These are phyloP conservation scores for Phenganax subtilis DNA, from an alignment of 92 coral and sea anemone genomes.

Conservation along the genomic window DNA sequence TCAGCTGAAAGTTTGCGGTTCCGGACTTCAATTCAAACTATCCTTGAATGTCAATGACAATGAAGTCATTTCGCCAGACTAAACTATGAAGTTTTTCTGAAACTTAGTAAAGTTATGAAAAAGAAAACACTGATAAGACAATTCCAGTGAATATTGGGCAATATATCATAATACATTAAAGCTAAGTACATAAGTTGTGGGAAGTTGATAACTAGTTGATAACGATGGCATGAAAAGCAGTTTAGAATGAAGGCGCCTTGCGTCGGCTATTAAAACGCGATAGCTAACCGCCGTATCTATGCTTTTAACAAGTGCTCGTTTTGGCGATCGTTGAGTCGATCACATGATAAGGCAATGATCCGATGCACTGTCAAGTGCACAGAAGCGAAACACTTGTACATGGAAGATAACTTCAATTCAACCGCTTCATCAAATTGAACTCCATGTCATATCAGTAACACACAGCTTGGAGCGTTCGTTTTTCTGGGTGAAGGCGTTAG, in stretches of 20 bases:
- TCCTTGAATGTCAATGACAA: too few relatives aligned
- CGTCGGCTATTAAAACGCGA: conserved; percentile 1
- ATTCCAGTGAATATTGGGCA: not conserved
- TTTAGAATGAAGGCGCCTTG: conserved; percentile 20
- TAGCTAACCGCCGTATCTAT: not conserved
- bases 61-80: too few relatives aligned
- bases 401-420: not conserved
- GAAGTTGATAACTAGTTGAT: conserved; percentile 3
- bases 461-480: not conserved
- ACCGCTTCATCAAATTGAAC: not conserved
- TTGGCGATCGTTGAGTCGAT: conserved; percentile 9
- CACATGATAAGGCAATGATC: conserved; percentile 10
- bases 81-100: too few relatives aligned
- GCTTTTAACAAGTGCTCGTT: conserved; percentile 3
- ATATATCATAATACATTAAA: not conserved
- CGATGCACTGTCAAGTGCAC: not conserved
- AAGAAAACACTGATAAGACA: not conserved
- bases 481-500: not conserved
- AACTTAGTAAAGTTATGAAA: too few relatives aligned
- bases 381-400: not conserved
- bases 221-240: conserved; percentile 20
- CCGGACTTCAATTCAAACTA: too few relatives aligned
- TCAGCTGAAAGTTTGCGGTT: too few relatives aligned
- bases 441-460: not conserved
- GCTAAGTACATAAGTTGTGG: conserved; percentile 12